Evolutionary conservation across 2,113 vertebrate species (phyloP).

Genomic region (Colinus virginianus): DNA sequence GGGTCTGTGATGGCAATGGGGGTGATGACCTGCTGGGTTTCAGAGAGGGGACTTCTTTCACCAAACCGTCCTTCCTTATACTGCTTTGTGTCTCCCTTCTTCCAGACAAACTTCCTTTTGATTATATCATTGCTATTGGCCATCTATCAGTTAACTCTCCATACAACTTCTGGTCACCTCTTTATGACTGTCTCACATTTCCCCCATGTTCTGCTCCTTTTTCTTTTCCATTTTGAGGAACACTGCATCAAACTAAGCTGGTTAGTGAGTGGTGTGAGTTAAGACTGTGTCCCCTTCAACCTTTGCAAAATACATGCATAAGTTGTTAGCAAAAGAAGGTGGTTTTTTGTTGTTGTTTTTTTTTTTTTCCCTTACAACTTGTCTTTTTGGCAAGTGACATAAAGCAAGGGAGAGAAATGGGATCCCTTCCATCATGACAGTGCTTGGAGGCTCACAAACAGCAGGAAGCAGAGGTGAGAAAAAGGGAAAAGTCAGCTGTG

Average conservation of each 20-base stretch:
- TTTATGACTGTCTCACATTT: neutral
- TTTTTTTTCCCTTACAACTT: neutral
- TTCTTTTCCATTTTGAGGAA: neutral
- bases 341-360: neutral
- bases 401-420: neutral
- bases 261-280: neutral
- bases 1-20: neutral
- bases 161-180: neutral
- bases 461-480: neutral
- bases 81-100: neutral
- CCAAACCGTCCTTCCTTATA: neutral
- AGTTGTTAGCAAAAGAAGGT: neutral
- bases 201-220: neutral
- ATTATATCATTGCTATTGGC: neutral
- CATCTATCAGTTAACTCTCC: neutral
- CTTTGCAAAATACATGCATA: neutral
- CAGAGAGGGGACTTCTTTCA: neutral
- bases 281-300: fast-evolving
- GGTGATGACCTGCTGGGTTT: neutral
- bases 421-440: neutral
- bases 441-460: neutral
- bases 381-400: neutral
- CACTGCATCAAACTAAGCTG: neutral
- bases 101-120: neutral
- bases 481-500: neutral